Conservation (phyloP, 2,797 vertebrate genomes). For the Streptopelia turtur region DNA sequence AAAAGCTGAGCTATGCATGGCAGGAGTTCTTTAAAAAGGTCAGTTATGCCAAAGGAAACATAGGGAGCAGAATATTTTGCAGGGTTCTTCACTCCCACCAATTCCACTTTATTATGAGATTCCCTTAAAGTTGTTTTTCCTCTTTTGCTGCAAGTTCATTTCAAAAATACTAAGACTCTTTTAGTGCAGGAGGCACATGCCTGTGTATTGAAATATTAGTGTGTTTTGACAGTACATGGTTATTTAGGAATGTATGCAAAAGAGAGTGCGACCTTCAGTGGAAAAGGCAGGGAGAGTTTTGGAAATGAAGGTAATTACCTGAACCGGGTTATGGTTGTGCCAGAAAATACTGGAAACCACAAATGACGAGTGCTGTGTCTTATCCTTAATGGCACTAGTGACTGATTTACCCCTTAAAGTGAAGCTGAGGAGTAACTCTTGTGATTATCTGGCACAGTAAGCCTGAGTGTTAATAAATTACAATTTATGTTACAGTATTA, state of each 20-base stretch:
- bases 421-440: neutral
- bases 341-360: neutral
- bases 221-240: neutral
- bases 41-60: neutral
- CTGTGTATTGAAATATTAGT: neutral
- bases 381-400: neutral
- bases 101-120: neutral
- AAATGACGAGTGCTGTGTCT: neutral
- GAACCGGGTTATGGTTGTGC: neutral
- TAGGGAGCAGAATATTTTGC: neutral
- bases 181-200: neutral
- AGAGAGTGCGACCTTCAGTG: neutral
- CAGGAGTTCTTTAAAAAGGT: neutral
- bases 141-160: neutral
- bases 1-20: neutral
- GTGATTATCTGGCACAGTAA: neutral
- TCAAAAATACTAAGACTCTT: accelerated
- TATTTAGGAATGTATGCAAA: neutral
- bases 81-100: neutral
- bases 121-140: neutral
- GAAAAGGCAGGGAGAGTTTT: neutral
- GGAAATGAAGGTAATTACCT: neutral
- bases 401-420: neutral
- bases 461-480: neutral
- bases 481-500: neutral